Evolutionary conservation across 92 coral and sea anemone genomes (phyloP).

Genomic region (Palythoa heliodiscus): DNA sequence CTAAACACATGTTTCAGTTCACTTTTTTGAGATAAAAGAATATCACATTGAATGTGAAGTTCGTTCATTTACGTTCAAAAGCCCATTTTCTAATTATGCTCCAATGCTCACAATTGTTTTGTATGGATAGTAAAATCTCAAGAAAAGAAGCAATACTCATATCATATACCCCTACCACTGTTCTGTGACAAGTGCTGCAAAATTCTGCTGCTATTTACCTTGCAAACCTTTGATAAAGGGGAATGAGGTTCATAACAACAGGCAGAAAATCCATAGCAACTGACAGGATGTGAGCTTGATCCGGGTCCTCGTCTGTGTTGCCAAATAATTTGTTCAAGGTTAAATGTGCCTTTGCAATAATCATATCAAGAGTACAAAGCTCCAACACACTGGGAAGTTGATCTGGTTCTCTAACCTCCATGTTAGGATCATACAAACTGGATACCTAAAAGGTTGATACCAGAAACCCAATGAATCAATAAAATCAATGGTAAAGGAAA

Average conservation of each 20-base stretch:
- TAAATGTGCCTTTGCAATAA: constrained; percentile 77
- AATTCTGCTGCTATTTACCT: constrained; percentile 52
- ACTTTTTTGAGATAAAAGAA: too few species aligned
- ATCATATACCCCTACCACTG: not conserved
- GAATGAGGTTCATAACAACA: constrained; percentile 68
- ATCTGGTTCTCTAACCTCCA: constrained; percentile 57
- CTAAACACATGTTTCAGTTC: too few species aligned
- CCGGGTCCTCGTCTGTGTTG: constrained; percentile 81
- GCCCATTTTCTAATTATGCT: too few species aligned
- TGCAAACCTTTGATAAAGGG: constrained; percentile 84
- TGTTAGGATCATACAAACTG: constrained; percentile 43
- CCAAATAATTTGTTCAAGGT: constrained; percentile 72
- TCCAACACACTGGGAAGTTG: constrained; percentile 81
- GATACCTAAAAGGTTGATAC: constrained; percentile 47
- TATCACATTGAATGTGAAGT: too few species aligned
- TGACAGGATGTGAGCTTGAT: constrained; percentile 71
- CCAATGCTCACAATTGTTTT: too few species aligned
- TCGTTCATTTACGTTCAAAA: too few species aligned
- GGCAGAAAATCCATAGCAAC: constrained; percentile 78
- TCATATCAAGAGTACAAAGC: constrained; percentile 75
- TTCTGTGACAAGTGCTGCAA: not conserved
- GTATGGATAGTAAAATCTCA: too few species aligned
- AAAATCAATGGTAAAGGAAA: too few species aligned
- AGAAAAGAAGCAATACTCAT: not conserved
- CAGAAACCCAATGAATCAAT: not conserved